A percentile compares a stretch with the other conserved stretches of the same genome.
phyloP scores from a whole-genome alignment of 2,797 vertebrate genomes.

The Gymnopithys bicolor region DNA sequence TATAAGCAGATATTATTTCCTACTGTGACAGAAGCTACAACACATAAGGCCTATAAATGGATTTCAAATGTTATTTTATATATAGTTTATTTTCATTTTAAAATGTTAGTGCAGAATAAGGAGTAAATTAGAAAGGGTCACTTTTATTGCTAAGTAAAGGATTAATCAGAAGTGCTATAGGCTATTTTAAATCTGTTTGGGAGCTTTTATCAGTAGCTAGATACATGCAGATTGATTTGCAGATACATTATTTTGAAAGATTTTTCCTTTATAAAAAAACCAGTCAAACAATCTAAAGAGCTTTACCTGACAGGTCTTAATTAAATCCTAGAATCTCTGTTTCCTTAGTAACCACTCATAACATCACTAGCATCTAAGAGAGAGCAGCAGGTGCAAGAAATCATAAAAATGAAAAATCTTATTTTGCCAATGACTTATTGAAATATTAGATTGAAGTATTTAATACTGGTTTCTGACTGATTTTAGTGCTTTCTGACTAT shows the following conservation, averaged over 20 bases:
- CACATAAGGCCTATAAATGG: neutral
- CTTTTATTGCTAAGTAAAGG: neutral
- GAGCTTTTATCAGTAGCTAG: neutral
- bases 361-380: neutral
- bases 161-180: neutral
- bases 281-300: neutral
- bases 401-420: constrained; percentile 23
- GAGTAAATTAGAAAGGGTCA: neutral
- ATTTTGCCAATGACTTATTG: constrained; percentile 9
- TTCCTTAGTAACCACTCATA: constrained; percentile 54
- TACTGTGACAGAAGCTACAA: neutral
- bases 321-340: constrained; percentile 43
- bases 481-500: neutral
- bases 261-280: accelerated
- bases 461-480: neutral
- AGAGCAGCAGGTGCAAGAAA: constrained; percentile 33
- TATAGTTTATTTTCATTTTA: neutral
- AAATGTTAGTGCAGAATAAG: neutral
- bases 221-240: neutral
- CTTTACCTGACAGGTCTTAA: constrained; percentile 28
- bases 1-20: neutral
- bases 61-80: neutral
- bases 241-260: neutral
- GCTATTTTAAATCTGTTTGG: neutral
- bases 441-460: constrained; percentile 28